A percentile compares a stretch with the other conserved stretches of the same genome.
Conservation (phyloP, 2,113 vertebrate species). For the Rattus rattus region DNA sequence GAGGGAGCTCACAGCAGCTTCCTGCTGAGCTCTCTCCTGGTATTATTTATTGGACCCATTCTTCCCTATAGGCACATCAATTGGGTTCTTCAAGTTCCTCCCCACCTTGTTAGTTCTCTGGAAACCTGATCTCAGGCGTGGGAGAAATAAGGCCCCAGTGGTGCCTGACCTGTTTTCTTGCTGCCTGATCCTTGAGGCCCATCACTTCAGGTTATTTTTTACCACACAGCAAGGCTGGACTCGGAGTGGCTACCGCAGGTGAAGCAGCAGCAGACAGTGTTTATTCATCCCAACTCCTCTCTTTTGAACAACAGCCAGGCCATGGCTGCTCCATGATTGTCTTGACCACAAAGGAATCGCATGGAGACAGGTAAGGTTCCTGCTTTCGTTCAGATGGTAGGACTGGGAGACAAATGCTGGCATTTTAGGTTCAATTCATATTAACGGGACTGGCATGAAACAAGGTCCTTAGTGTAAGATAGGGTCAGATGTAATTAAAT, state of each 20-base stretch:
- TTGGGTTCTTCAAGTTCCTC: background rate
- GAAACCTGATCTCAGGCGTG: background rate
- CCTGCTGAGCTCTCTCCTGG: background rate
- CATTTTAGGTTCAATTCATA: background rate
- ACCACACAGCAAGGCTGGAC: slow-evolving; percentile 94
- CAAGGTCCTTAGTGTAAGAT: background rate
- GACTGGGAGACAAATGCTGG: background rate
- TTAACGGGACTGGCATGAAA: background rate
- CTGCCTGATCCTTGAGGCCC: slow-evolving; percentile 85
- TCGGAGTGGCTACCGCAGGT: slow-evolving; percentile 95
- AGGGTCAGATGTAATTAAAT: background rate
- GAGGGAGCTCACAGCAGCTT: too few relatives aligned
- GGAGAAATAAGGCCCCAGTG: background rate
- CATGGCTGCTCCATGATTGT: slow-evolving; percentile 98
- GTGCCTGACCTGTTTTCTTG: background rate
- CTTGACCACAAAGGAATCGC: slow-evolving; percentile 97
- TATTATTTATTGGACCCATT: background rate
- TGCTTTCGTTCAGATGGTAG: background rate
- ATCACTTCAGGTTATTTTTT: slow-evolving; percentile 95
- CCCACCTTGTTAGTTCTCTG: slow-evolving; percentile 11
- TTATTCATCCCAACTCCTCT: slow-evolving; percentile 95
- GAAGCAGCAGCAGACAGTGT: slow-evolving; percentile 96
- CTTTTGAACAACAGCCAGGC: slow-evolving; percentile 95
- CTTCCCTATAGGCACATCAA: background rate
- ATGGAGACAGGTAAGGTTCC: slow-evolving; percentile 94